phyloP scores from a whole-genome alignment of 2,797 vertebrate species.

The Xerus rutilus region DNA sequence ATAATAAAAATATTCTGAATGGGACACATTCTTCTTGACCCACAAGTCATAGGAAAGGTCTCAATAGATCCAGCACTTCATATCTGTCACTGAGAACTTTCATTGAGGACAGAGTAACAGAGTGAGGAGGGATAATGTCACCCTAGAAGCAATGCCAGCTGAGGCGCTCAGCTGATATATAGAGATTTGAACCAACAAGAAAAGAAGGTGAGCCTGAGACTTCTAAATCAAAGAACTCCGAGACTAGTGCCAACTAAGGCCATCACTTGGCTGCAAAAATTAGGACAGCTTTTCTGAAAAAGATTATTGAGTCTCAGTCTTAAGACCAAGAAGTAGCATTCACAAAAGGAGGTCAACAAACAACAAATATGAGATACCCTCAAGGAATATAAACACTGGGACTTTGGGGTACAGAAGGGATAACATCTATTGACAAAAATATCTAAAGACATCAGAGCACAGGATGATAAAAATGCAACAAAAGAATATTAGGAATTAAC shows the following conservation, averaged over 20 bases:
- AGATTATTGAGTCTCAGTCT: background rate
- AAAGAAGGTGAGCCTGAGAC: background rate
- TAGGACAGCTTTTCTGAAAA: background rate
- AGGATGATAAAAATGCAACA: background rate
- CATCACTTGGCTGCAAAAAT: background rate
- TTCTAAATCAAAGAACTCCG: background rate
- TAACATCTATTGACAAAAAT: background rate
- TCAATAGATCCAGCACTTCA: background rate
- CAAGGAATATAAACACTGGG: background rate
- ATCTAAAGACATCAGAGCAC: background rate
- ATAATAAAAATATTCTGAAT: conserved; percentile 19
- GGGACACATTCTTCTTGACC: background rate
- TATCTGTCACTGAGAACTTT: background rate
- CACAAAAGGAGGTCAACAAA: background rate
- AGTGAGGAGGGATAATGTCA: background rate
- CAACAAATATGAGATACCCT: background rate
- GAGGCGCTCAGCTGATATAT: background rate
- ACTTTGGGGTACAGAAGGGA: background rate
- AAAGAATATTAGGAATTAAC: background rate
- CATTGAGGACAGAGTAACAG: background rate
- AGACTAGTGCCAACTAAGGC: background rate
- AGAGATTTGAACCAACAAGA: background rate
- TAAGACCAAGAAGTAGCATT: background rate
- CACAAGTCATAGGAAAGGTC: background rate
- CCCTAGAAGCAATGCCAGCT: background rate